Evolutionary conservation across 2,888 invertebrate species (phyloP).

Genomic region (Drosophila austrosaltans): DNA sequence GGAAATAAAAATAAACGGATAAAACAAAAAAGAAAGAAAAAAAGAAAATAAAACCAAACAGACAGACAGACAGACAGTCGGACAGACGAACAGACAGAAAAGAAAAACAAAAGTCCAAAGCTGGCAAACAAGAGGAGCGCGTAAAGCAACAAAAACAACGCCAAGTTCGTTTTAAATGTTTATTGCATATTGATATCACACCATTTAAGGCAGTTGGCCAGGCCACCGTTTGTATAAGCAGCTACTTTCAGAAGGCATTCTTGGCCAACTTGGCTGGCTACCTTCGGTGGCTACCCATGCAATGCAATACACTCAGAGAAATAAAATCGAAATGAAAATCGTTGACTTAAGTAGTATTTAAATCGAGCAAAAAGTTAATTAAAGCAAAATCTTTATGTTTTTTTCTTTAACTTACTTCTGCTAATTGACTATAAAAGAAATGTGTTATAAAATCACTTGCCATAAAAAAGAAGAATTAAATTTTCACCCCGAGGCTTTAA

Average conservation of each 20-base stretch:
- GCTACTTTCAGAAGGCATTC: conserved; percentile 40
- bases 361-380: background rate
- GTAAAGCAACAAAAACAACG: conserved; percentile 51
- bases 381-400: background rate
- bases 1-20: conserved; percentile 21
- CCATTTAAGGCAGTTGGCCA: conserved; percentile 62
- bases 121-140: conserved; percentile 55
- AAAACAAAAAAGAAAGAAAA: background rate
- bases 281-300: background rate
- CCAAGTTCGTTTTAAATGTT: conserved; percentile 75
- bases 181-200: conserved; percentile 74
- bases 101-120: conserved; percentile 44
- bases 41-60: background rate
- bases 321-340: background rate
- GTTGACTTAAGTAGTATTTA: background rate
- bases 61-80: no score
- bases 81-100: background rate
- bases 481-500: no score
- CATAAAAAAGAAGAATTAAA: no score
- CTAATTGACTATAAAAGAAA: no score
- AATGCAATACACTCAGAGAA: background rate
- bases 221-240: conserved; percentile 62
- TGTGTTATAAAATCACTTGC: no score
- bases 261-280: conserved; percentile 26
- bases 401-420: no score